Evolutionary conservation across 2,888 invertebrate genomes (phyloP), one percentile per base, ranked within the genome.

Genomic region (Caenorhabditis virilis): DNA sequence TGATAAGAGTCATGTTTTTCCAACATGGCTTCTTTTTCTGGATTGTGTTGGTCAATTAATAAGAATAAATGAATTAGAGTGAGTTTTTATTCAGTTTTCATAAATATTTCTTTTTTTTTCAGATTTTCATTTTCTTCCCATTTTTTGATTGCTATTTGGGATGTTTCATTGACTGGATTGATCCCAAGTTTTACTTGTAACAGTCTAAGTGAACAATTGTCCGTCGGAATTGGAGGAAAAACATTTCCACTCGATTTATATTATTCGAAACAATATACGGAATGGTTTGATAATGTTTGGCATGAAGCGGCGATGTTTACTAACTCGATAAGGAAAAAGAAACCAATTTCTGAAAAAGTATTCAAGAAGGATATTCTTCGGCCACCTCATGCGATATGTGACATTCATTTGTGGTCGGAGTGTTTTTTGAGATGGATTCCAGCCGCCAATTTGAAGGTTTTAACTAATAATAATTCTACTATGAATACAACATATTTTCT

Each of bases 21-120:
- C 95, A 0, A 87, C 95, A 48, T 91, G 95, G 84, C 88, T 95
- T 45, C 86, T 95, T 47, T 95, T 92, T 85, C 88, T 97, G 47
- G 95, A 97, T 85, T 92, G 93, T 84, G 90, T 90, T 53, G 93
- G 93, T 91, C 95, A 95, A 86, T 86, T 95, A 50, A 85, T 89
- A 75, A 89, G 89, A 76, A 94, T 95, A 86, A 92, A 89, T 85
- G 93, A 93, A 0, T 88, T 89, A 0, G 89, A 90, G 74, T 73
- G 11, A 57, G 65, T 48, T 26, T 42, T 16, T 22, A 5, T 39
- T 20, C 16, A n/a, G 9, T 39, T 39, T 39, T 39, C 16, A 20
- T 23, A 27, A 22, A 16, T 18, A 5, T 18, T 38, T 36, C 35
- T 23, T 45, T 11, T 15, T 20, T 6, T 42, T 62, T 43, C 54